Conservation (phyloP, 2,888 invertebrate genomes). For the Crocallis elinguaria region DNA sequence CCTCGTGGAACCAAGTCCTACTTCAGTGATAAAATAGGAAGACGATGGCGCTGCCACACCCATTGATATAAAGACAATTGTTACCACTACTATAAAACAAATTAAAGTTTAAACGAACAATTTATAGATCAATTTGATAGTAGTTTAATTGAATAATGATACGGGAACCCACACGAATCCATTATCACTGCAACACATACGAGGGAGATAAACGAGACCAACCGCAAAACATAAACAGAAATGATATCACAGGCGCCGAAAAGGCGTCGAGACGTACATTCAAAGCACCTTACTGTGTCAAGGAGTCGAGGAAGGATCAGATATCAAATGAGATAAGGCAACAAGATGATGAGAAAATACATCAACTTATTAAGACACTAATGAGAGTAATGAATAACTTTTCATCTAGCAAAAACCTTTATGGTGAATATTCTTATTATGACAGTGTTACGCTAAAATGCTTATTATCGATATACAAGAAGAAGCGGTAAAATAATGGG, state of each 20-base stretch:
- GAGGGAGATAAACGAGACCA: conserved; percentile 7
- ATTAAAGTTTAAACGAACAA: neutral
- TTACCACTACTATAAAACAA: neutral
- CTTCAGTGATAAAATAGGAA: neutral
- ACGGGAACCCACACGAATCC: conserved; percentile 2
- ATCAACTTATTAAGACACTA: too few species aligned
- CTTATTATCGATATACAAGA: too few species aligned
- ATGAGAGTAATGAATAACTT: too few species aligned
- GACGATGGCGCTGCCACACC: neutral
- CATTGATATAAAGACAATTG: neutral
- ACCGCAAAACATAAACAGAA: conserved; percentile 7
- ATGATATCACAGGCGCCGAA: conserved; percentile 8
- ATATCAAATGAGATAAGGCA: conserved; percentile 4
- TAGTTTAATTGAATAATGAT: conserved; percentile 12
- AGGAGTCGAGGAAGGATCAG: neutral
- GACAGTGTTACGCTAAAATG: too few species aligned
- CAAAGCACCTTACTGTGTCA: neutral
- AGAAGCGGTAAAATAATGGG: too few species aligned
- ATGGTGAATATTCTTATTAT: too few species aligned
- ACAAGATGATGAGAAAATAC: neutral
- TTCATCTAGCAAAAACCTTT: too few species aligned
- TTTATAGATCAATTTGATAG: neutral
- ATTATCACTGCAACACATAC: conserved; percentile 1
- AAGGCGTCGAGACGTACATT: conserved; percentile 1
- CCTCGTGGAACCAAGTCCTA: neutral